Conservation (phyloP, 1,140 invertebrate species). For the Philopotamus ludificatus region DNA sequence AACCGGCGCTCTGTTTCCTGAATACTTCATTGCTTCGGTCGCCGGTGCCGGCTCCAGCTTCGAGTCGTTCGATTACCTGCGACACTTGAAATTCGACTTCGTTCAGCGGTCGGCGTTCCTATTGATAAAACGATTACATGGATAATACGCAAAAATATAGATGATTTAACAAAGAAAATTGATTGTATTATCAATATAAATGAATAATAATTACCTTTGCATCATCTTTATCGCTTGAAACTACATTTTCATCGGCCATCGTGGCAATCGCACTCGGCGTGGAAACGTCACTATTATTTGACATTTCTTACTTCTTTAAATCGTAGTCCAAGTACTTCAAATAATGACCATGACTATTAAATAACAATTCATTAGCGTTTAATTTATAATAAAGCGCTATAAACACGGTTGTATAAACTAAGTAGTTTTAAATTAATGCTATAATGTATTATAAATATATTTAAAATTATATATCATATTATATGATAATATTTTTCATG, state of each 20-base stretch:
- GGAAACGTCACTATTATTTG: constrained; percentile 21
- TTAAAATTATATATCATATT: too few species aligned
- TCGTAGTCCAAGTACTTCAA: neutral
- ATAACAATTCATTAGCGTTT: too few species aligned
- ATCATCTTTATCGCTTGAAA: neutral
- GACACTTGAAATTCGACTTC: constrained; percentile 67
- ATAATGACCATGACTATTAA: neutral
- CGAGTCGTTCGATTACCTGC: constrained; percentile 63
- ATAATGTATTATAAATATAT: too few species aligned
- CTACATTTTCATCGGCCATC: constrained; percentile 14
- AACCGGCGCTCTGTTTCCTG: constrained; percentile 50
- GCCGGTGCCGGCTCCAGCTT: constrained; percentile 58
- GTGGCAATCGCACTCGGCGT: constrained; percentile 7
- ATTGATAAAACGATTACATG: constrained; percentile 20
- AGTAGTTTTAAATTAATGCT: too few species aligned
- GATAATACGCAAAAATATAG: neutral
- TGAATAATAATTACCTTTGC: neutral
- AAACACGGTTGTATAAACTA: too few species aligned
- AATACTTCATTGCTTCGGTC: constrained; percentile 44
- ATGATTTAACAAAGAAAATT: too few species aligned
- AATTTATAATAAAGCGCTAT: too few species aligned
- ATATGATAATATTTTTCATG: too few species aligned
- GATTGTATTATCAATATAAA: too few species aligned
- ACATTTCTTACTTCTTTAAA: constrained; percentile 12
- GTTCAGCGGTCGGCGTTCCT: constrained; percentile 55